Conservation (phyloP, 2,797 vertebrate species). For the Typhlichthys subterraneus region DNA sequence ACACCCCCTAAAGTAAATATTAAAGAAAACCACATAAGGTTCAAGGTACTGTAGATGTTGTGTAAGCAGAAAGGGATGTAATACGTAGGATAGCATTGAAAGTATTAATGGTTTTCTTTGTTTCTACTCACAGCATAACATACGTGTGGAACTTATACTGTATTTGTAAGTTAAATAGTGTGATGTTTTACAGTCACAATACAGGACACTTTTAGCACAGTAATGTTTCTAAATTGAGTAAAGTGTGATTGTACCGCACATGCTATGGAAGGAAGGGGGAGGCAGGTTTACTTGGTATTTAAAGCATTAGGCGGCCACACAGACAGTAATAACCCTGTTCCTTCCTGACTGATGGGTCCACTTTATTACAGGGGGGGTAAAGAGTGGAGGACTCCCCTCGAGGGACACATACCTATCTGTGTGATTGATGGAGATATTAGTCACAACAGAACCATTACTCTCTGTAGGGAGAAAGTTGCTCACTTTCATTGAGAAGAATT, state of each 20-base stretch:
- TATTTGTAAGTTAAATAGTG: too few relatives aligned
- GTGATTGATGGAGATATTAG: slow-evolving; percentile 75
- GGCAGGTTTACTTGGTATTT: slow-evolving; percentile 49
- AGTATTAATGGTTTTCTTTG: not conserved
- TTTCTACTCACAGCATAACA: too few relatives aligned
- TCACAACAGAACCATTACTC: slow-evolving; percentile 47
- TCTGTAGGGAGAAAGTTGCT: slow-evolving; percentile 31
- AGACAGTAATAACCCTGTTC: slow-evolving; percentile 54
- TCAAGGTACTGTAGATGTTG: not conserved
- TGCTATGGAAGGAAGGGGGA: slow-evolving; percentile 40
- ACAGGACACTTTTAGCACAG: slow-evolving; percentile 1
- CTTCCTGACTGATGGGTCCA: slow-evolving; percentile 70
- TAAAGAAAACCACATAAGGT: not conserved
- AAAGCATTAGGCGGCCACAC: slow-evolving; percentile 61
- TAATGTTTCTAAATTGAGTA: slow-evolving; percentile 26
- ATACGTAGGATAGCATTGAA: not conserved
- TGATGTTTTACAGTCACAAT: too few relatives aligned
- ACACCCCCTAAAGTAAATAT: slow-evolving; percentile 24
- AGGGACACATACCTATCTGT: slow-evolving; percentile 74
- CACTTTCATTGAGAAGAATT: slow-evolving; percentile 20
- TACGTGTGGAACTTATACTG: too few relatives aligned
- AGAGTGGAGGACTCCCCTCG: slow-evolving; percentile 57
- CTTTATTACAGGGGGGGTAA: slow-evolving; percentile 69
- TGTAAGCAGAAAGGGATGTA: slow-evolving; percentile 3
- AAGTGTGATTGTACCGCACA: slow-evolving; percentile 44